Conservation (phyloP, 2,113 vertebrate species). For the Albula goreensis region DNA sequence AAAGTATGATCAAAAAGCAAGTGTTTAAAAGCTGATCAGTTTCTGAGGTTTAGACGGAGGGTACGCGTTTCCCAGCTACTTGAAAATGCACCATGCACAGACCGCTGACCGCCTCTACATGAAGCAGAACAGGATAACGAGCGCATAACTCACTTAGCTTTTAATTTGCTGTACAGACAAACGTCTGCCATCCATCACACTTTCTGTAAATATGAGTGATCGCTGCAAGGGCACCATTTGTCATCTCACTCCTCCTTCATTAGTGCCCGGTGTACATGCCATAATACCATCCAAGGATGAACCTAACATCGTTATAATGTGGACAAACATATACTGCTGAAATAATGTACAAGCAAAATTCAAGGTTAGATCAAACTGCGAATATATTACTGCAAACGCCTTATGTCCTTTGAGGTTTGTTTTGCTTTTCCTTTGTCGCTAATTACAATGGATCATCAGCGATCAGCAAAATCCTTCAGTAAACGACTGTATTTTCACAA, state of each 20-base stretch:
- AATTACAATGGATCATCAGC: no score
- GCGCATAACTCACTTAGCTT: conserved; percentile 6
- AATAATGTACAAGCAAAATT: neutral
- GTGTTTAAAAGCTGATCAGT: neutral
- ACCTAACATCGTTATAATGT: neutral
- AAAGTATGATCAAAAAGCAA: neutral
- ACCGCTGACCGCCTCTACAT: neutral
- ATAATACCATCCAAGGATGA: neutral
- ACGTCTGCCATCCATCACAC: neutral
- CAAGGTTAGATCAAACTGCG: no score
- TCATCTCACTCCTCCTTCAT: neutral
- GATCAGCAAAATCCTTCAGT: no score
- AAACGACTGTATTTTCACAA: no score
- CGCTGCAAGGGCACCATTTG: neutral
- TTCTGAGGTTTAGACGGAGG: neutral
- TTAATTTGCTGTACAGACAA: neutral
- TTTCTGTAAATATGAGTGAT: neutral
- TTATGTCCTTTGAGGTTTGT: no score
- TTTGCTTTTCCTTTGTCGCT: no score
- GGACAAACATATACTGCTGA: neutral
- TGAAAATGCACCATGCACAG: neutral
- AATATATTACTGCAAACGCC: no score
- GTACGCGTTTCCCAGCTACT: neutral
- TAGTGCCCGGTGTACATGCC: conserved; percentile 4
- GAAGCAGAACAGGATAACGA: neutral